phyloP scores from a whole-genome alignment of 2,113 vertebrate genomes.

The Dunckerocampus dactyliophorus region DNA sequence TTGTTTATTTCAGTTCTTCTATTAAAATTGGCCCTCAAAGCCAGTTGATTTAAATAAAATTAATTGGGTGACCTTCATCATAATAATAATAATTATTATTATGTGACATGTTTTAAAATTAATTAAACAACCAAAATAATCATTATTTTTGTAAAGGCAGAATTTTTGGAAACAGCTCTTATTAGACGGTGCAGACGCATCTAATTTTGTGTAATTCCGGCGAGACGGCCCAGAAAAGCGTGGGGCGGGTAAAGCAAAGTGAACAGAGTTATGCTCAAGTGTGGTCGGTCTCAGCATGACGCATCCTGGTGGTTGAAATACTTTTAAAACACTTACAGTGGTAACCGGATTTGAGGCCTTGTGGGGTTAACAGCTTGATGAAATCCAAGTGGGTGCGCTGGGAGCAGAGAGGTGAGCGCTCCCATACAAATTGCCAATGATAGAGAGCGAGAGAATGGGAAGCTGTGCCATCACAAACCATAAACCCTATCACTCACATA shows the following conservation, averaged over 20 bases:
- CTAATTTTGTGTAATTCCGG: too few relatives aligned
- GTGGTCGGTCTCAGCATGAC: conserved; percentile 43
- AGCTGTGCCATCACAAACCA: conserved; percentile 47
- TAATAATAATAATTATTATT: too few relatives aligned
- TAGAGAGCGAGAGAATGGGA: conserved; percentile 52
- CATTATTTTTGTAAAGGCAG: too few relatives aligned
- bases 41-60: too few relatives aligned
- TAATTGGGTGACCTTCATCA: too few relatives aligned
- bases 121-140: too few relatives aligned
- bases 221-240: conserved; percentile 22
- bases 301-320: conserved; percentile 55
- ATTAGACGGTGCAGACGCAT: conserved; percentile 41
- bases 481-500: conserved; percentile 30
- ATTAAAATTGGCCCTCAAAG: too few relatives aligned
- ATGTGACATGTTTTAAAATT: too few relatives aligned
- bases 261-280: conserved; percentile 45
- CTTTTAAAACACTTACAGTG: conserved; percentile 69
- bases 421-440: conserved; percentile 72
- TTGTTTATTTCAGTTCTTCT: too few relatives aligned
- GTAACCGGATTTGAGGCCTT: conserved; percentile 70
- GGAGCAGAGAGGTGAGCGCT: conserved; percentile 58
- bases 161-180: too few relatives aligned
- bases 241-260: conserved; percentile 26
- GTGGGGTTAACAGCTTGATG: conserved; percentile 66
- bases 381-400: conserved; percentile 59